These are phyloP conservation scores for Graptemys geographica DNA, from an alignment of 2,797 vertebrate species.

Conservation along the genomic window DNA sequence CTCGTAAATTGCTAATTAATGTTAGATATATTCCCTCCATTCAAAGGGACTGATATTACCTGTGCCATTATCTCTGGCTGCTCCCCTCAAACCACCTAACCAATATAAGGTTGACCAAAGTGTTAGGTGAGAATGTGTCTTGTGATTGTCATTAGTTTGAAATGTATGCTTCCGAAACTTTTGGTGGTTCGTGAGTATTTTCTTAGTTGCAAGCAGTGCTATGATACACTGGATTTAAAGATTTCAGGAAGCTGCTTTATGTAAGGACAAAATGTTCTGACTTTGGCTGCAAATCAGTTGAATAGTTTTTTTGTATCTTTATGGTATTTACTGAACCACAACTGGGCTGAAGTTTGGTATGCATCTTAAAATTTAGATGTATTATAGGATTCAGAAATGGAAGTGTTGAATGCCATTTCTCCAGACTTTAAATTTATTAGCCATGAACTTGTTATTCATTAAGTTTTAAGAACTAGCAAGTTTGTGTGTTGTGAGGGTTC, in stretches of 20 bases:
- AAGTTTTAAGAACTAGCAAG: no score
- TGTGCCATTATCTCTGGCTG: not conserved
- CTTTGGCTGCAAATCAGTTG: not conserved
- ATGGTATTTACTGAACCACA: not conserved
- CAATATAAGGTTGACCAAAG: not conserved
- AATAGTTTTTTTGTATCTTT: not conserved
- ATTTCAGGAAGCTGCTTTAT: not conserved
- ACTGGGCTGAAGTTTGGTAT: not conserved
- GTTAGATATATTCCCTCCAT: not conserved
- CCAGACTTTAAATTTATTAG: no score
- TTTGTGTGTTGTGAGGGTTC: no score
- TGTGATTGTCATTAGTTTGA: not conserved
- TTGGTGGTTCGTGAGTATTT: not conserved
- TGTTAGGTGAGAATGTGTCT: not conserved
- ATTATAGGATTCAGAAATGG: not conserved
- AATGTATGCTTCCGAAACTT: not conserved
- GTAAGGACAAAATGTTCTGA: not conserved
- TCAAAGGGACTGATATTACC: not conserved
- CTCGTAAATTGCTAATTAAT: no score
- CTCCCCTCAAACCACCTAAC: not conserved
- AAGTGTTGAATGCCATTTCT: no score
- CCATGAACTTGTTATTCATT: no score
- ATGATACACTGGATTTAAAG: not conserved
- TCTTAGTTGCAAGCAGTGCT: not conserved
- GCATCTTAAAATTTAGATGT: not conserved